Evolutionary conservation across 2,888 invertebrate species (phyloP).

Genomic region (Bruchidius siliquastri): DNA sequence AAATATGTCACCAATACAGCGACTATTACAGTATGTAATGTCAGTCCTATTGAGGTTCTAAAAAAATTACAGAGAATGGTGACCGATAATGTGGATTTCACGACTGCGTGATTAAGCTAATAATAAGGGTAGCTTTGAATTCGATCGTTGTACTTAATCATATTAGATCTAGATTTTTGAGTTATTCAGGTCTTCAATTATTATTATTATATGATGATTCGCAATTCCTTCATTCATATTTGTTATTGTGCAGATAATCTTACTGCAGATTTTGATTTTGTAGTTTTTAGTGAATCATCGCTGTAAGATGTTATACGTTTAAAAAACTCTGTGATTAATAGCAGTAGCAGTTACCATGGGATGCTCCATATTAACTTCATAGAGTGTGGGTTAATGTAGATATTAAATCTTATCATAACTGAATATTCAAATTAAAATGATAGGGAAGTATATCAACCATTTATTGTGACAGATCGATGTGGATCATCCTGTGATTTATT

Average conservation of each 20-base stretch:
- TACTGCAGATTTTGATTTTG: background rate
- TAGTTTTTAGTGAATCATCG: background rate
- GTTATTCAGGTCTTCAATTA: background rate
- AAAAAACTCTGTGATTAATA: background rate
- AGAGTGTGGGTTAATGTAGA: too few relatives aligned
- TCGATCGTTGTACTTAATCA: background rate
- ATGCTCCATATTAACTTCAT: background rate
- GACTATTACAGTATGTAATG: background rate
- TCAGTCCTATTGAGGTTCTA: background rate
- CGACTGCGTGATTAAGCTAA: background rate
- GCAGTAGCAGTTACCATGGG: background rate
- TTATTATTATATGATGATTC: background rate
- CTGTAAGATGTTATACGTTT: background rate
- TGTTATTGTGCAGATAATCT: background rate
- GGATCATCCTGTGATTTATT: too few relatives aligned
- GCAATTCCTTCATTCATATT: background rate
- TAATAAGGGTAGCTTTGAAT: background rate
- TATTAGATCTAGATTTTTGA: background rate
- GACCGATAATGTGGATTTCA: background rate
- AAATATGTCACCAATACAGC: background rate
- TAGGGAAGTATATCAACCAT: too few relatives aligned
- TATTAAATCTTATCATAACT: too few relatives aligned
- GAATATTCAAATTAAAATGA: too few relatives aligned
- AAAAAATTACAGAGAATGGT: too few relatives aligned
- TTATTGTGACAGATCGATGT: too few relatives aligned